Evolutionary conservation across 2,113 vertebrate species (phyloP), one percentile per base, ranked within the genome.

Genomic region (Tychaedon coryphoeus): DNA sequence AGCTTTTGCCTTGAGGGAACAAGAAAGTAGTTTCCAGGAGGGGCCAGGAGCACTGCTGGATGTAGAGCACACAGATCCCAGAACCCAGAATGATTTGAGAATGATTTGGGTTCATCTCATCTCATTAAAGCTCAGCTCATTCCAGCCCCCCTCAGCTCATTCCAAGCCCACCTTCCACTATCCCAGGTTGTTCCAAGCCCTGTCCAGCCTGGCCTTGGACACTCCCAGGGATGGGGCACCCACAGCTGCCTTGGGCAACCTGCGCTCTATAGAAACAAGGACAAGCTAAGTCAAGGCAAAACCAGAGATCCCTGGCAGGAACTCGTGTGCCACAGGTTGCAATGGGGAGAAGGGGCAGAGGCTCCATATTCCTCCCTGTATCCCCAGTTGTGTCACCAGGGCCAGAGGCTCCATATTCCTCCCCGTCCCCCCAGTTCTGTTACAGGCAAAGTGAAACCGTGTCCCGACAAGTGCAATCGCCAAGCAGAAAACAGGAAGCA

Each of bases 401-500:
- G 48, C 31, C 73, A 65, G 36, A 1, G 10, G 56, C 72, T 47
- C 58, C 33, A 2, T 2, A 2, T 9, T 60, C 76, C 94, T 47
- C 50, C 3, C 56, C 8, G 0, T 13, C 0, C 33, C 77, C 89
- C 33, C 48, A 0, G 14, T 3, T 34, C 25, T 80, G 4, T 22
- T 0, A n/a, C 33, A 16, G 38, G 58, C 76, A 10, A 93, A 93
- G 72, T 7, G 83, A 91, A 89, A 96, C 79, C 5, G 2, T 8
- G 29, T n/a, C 86, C 34, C 8, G 12, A n/a, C 48, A 57, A 90
- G 61, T 15, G 38, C 70, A 28, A 38, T 94, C 1, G 0, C 40
- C 26, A 20, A 28, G 74, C 2, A 89, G 67, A 94, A 97, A 96
- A 95, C 93, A 95, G 95, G 95, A 97, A 97, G 78, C 82, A 29